Base-by-base conservation (phyloP, 2,888 invertebrate genomes). In the Elaeidobius kamerunicus region DNA sequence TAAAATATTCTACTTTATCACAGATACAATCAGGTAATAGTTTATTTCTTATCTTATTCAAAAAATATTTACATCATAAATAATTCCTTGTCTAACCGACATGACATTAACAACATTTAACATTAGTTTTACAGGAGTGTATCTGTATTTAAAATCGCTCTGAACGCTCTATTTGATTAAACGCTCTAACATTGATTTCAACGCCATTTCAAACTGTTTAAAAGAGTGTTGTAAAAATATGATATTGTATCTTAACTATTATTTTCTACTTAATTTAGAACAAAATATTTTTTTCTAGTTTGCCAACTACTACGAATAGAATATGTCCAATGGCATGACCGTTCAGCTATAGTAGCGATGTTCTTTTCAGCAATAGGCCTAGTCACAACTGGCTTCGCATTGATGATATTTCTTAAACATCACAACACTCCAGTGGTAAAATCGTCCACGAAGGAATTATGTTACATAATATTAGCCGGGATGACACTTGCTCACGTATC, bases 351-450 rank as follows among this genome's bases (percentile, higher is more conserved):
- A 47, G 76, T 81, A 12, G 78, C 82, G 11, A 78, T 82, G 62
- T 72, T 72, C 14, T 76, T 83, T 63, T 79, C 83, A 19, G 75
- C 74, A 30, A 63, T 81, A 42, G 86, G 87, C n/a, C 79, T 86
- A 59, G 68, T 81, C 36, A 75, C 78, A 28, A 85, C 86, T 1
- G 69, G 77, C 23, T 76, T 80, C 63, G 78, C 84, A 1, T 76
- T 80, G 56, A 67, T 76, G 28, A 76, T 86, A 19, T 86, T 88
- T 71, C 68, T 84, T 39, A 76, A 77, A 51, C 79, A 83, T 71
- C 84, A 86, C 71, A 74, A 83, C 69, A 90, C 89, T 1, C 88
- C 89, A 1, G 85, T 89, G 3, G 88, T 90, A 30, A 86, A 88
- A 73, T 79, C 82, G 2, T 81, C 82, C 36, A 82, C 81, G 3